Evolutionary conservation across 2,888 invertebrate genomes (phyloP).

Genomic region (Acleris sparsana): DNA sequence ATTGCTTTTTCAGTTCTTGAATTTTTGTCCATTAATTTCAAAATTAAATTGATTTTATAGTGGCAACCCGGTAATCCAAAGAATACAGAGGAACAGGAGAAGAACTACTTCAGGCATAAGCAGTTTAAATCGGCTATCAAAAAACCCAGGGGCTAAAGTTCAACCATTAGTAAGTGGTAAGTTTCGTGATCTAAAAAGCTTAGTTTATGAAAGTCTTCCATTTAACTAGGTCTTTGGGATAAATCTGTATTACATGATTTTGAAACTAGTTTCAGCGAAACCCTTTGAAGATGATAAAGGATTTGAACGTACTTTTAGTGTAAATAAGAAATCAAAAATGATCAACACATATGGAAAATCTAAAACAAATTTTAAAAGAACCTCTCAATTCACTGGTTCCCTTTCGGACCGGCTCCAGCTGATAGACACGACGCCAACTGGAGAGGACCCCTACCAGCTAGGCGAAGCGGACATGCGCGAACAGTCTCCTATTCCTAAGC

Average conservation of each 20-base stretch:
- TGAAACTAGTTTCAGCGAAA: constrained; percentile 51
- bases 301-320: constrained; percentile 53
- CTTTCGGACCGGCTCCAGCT: constrained; percentile 68
- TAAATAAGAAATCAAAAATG: constrained; percentile 70
- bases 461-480: constrained; percentile 77
- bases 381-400: constrained; percentile 63
- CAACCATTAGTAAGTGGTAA: constrained; percentile 56
- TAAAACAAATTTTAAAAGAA: constrained; percentile 51
- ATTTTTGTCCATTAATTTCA: neutral
- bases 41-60: constrained; percentile 45
- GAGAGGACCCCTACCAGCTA: constrained; percentile 74
- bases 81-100: constrained; percentile 63
- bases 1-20: constrained; percentile 1
- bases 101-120: constrained; percentile 60
- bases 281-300: constrained; percentile 55
- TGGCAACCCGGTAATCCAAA: constrained; percentile 68
- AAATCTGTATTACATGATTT: too few relatives aligned
- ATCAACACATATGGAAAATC: constrained; percentile 68
- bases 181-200: constrained; percentile 26
- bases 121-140: constrained; percentile 64
- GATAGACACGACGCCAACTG: constrained; percentile 75
- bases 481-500: constrained; percentile 76
- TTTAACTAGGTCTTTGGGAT: too few relatives aligned
- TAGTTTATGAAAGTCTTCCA: too few relatives aligned
- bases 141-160: constrained; percentile 51